Conservation (phyloP, 2,113 vertebrate species). For the Balaeniceps rex region DNA sequence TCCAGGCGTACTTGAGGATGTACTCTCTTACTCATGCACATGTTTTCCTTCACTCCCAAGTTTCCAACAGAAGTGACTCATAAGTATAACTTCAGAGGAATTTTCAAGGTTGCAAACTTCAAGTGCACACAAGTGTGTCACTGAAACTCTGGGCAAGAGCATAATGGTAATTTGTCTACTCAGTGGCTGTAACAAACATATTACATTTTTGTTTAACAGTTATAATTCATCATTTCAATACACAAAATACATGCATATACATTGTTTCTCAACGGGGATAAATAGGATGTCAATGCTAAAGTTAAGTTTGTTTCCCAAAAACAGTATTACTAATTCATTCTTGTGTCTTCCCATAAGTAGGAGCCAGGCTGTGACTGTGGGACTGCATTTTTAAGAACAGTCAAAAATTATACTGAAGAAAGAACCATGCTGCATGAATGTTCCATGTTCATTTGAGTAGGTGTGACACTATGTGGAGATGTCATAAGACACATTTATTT, state of each 20-base stretch:
- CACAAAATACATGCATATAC: neutral
- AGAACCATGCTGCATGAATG: neutral
- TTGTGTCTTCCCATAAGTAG: neutral
- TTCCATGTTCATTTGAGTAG: neutral
- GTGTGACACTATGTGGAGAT: neutral
- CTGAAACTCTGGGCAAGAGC: neutral
- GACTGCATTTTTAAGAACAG: neutral
- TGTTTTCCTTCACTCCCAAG: neutral
- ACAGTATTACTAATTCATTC: neutral
- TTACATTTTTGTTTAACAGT: slow-evolving; percentile 46
- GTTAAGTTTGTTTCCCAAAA: slow-evolving; percentile 9
- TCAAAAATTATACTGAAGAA: neutral
- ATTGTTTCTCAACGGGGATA: slow-evolving; percentile 51
- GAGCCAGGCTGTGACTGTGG: neutral
- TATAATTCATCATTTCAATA: slow-evolving; percentile 60
- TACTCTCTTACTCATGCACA: neutral
- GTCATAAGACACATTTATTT: neutral
- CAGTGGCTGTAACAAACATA: slow-evolving; percentile 27
- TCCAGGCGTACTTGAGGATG: neutral
- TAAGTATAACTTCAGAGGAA: neutral
- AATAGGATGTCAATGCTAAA: slow-evolving; percentile 9
- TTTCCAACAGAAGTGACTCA: neutral
- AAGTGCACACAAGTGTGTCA: neutral
- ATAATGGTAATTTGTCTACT: slow-evolving; percentile 62
- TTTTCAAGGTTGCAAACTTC: neutral